Conservation (phyloP, 2,888 invertebrate genomes). For the Eupsilia transversa region DNA sequence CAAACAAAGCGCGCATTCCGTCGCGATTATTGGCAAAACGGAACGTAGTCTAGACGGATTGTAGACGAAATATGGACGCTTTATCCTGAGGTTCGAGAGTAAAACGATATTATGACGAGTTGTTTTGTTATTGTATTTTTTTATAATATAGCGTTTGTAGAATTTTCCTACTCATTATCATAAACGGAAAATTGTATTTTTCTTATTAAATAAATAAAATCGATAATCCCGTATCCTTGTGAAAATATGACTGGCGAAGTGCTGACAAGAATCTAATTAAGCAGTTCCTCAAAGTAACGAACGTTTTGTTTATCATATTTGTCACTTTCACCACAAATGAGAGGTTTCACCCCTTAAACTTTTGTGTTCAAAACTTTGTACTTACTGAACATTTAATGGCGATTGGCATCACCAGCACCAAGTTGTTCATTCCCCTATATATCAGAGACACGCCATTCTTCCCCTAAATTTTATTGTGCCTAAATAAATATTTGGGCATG, state of each 20-base stretch:
- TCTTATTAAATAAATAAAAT: not conserved
- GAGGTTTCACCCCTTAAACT: not conserved
- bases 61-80: slow-evolving; percentile 65
- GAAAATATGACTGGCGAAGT: not conserved
- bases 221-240: not conserved
- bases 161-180: not conserved
- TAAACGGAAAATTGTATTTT: not conserved
- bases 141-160: not conserved
- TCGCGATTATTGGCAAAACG: slow-evolving; percentile 70
- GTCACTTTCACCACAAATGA: not conserved
- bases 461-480: no score
- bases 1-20: slow-evolving; percentile 63
- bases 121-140: not conserved
- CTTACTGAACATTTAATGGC: not conserved
- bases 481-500: no score
- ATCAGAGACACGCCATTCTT: not conserved
- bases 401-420: not conserved
- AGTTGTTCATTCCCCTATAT: not conserved
- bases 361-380: not conserved
- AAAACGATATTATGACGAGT: slow-evolving; percentile 30
- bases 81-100: slow-evolving; percentile 50
- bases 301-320: not conserved
- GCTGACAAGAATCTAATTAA: not conserved
- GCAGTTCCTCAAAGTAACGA: not conserved
- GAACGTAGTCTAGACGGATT: slow-evolving; percentile 73